These are phyloP conservation scores for Caenorhabditis sinica DNA, from an alignment of 2,888 invertebrate species.

Conservation along the genomic window DNA sequence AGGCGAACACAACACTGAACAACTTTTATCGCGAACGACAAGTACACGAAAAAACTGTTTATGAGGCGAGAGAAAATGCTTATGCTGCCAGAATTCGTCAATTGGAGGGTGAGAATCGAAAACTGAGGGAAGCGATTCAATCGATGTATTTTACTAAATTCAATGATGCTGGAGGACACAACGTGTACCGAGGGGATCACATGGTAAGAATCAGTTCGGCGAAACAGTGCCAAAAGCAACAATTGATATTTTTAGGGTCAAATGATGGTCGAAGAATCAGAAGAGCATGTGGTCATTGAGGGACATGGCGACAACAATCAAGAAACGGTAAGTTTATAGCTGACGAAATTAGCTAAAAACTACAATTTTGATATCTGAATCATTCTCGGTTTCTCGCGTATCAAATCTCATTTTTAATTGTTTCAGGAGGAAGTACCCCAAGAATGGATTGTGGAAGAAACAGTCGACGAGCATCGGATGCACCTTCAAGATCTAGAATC, in stretches of 20 bases:
- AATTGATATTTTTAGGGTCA: slow-evolving; percentile 37
- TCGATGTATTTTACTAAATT: slow-evolving; percentile 37
- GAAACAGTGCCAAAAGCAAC: no score
- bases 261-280: slow-evolving; percentile 53
- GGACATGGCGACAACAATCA: slow-evolving; percentile 38
- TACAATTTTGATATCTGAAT: not conserved
- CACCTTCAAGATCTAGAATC: slow-evolving; percentile 36
- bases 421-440: slow-evolving; percentile 57
- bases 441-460: slow-evolving; percentile 67
- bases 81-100: slow-evolving; percentile 61
- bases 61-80: slow-evolving; percentile 45
- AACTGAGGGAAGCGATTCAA: slow-evolving; percentile 53
- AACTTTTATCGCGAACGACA: slow-evolving; percentile 60
- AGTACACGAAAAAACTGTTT: slow-evolving; percentile 51
- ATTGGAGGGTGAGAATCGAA: slow-evolving; percentile 63
- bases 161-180: slow-evolving; percentile 45
- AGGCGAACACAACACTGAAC: slow-evolving; percentile 46
- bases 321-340: slow-evolving; percentile 31
- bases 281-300: slow-evolving; percentile 51
- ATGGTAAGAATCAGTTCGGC: no score
- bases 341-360: not conserved
- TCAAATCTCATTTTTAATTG: not conserved
- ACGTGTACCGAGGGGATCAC: slow-evolving; percentile 47
- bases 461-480: slow-evolving; percentile 51
- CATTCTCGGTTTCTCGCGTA: not conserved